Conservation (phyloP, 2,797 vertebrate genomes). For the Sus cebifrons region DNA sequence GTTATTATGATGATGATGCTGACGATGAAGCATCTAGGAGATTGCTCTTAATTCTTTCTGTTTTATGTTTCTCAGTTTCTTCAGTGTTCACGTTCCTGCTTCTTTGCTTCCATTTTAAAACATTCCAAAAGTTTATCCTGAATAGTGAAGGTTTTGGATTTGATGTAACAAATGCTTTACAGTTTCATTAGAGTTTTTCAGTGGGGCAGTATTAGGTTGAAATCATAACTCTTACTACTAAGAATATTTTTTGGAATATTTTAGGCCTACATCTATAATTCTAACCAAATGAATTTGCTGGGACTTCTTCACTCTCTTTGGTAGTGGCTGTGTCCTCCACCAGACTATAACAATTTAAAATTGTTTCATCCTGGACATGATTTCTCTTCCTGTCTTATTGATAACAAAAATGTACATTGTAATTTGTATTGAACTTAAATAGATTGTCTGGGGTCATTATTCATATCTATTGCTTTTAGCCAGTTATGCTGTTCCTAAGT, state of each 20-base stretch:
- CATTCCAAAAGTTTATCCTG: conserved; percentile 37
- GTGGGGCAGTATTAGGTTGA: neutral
- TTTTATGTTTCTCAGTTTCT: neutral
- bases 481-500: conserved; percentile 15
- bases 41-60: conserved; percentile 5
- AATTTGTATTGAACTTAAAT: neutral
- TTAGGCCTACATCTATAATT: neutral
- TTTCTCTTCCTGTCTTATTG: conserved; percentile 52
- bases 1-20: neutral
- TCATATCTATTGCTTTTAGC: neutral
- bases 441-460: conserved; percentile 30
- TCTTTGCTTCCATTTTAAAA: conserved; percentile 43
- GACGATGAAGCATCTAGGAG: neutral
- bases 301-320: neutral
- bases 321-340: neutral
- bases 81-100: neutral
- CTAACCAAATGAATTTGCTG: conserved; percentile 4
- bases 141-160: conserved; percentile 48
- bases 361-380: neutral
- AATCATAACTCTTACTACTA: conserved; percentile 3
- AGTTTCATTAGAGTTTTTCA: conserved; percentile 8
- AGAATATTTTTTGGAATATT: conserved; percentile 46
- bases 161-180: neutral
- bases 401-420: conserved; percentile 30
- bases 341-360: conserved; percentile 40